These are phyloP conservation scores for Nymphicus hollandicus DNA, from an alignment of 2,113 vertebrate species.

Conservation along the genomic window DNA sequence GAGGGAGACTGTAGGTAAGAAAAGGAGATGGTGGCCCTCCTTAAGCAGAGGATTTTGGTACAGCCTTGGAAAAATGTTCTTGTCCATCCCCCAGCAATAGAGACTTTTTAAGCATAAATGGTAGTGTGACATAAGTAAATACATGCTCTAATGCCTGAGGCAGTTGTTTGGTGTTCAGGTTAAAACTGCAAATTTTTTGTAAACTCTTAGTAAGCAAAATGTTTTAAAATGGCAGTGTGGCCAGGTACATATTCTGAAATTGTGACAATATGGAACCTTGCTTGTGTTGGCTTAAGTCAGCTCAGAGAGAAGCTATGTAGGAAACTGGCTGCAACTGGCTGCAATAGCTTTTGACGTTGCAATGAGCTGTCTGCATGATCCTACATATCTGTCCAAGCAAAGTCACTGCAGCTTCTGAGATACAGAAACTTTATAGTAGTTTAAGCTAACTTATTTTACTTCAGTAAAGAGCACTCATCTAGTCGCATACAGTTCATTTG, in stretches of 20 bases:
- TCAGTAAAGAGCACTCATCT: neutral
- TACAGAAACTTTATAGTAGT: neutral
- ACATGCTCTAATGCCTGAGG: neutral
- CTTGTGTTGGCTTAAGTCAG: neutral
- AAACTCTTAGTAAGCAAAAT: neutral
- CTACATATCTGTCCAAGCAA: neutral
- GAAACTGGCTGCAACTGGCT: neutral
- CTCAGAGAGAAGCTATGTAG: neutral
- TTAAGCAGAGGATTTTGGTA: neutral
- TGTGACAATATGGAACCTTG: neutral
- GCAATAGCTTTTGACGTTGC: neutral
- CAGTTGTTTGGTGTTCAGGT: neutral
- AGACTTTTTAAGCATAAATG: neutral
- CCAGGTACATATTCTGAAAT: neutral
- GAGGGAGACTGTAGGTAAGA: neutral
- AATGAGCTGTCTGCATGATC: accelerated
- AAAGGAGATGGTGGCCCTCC: neutral
- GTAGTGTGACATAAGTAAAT: neutral
- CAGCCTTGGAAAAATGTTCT: neutral
- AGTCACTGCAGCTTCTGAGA: neutral
- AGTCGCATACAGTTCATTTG: neutral
- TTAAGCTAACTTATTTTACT: neutral
- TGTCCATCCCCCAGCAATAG: neutral
- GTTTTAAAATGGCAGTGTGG: neutral
- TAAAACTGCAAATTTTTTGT: neutral